phyloP scores from a whole-genome alignment of 2,113 vertebrate genomes.

The Seriola dumerili region DNA sequence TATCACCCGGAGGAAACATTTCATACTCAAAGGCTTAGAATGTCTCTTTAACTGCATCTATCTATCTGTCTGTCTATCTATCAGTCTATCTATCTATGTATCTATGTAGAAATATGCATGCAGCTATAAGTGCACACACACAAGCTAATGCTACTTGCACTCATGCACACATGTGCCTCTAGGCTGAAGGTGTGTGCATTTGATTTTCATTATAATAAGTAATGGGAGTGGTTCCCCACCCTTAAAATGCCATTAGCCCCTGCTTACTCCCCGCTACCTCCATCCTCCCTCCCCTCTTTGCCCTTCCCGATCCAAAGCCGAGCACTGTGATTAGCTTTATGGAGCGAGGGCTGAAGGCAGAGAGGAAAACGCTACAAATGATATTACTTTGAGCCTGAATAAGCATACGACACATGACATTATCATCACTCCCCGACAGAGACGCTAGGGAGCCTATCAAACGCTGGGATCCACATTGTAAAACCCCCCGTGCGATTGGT shows the following conservation, averaged over 20 bases:
- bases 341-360: constrained; percentile 66
- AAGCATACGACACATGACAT: constrained; percentile 75
- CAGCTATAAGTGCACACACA: neutral
- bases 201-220: constrained; percentile 81
- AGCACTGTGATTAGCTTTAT: constrained; percentile 80
- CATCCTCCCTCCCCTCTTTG: constrained; percentile 64
- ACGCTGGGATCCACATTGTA: constrained; percentile 20
- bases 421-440: constrained; percentile 58
- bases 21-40: constrained; percentile 37
- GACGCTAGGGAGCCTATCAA: constrained; percentile 28
- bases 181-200: constrained; percentile 69
- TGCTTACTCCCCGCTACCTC: constrained; percentile 25
- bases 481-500: neutral
- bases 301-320: constrained; percentile 70
- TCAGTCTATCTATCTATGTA: neutral
- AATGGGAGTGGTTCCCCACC: constrained; percentile 76
- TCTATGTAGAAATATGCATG: neutral
- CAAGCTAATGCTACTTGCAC: constrained; percentile 1
- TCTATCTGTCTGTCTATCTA: constrained; percentile 2
- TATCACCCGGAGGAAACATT: constrained; percentile 59
- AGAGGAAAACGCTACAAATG: constrained; percentile 71
- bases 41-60: constrained; percentile 39
- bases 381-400: constrained; percentile 79
- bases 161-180: neutral
- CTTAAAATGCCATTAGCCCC: constrained; percentile 81